phyloP scores from a whole-genome alignment of 2,113 vertebrate genomes.

The Heteronetta atricapilla region DNA sequence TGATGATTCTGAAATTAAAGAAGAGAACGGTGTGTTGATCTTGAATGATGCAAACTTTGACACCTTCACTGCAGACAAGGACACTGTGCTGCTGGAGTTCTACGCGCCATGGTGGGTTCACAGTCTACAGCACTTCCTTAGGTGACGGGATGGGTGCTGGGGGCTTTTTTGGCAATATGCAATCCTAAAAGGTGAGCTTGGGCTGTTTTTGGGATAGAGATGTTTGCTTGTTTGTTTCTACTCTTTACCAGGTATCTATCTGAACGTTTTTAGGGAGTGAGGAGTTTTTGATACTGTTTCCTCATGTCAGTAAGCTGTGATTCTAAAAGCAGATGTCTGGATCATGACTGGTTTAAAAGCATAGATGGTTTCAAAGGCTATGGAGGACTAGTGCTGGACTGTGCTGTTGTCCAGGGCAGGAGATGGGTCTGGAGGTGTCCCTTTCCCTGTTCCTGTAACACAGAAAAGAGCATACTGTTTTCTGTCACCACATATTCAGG shows the following conservation, averaged over 20 bases:
- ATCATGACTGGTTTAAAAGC: neutral
- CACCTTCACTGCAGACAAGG: conserved; percentile 88
- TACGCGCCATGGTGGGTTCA: conserved; percentile 91
- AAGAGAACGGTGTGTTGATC: conserved; percentile 92
- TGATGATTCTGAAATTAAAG: conserved; percentile 84
- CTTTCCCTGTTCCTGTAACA: neutral
- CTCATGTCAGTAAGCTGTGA: neutral
- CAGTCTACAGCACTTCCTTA: fast-evolving
- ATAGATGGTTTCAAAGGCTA: neutral
- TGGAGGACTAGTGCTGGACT: neutral
- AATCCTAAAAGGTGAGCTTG: neutral
- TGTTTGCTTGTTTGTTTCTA: neutral
- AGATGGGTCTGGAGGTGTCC: neutral
- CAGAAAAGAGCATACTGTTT: neutral
- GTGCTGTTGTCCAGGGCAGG: neutral
- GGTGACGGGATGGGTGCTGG: neutral
- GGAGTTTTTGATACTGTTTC: neutral
- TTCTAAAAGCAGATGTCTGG: neutral
- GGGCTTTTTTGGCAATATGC: neutral
- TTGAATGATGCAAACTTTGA: conserved; percentile 91
- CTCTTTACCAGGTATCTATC: neutral
- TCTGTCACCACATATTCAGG: neutral
- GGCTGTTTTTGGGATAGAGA: neutral
- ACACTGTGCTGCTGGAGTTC: conserved; percentile 93
- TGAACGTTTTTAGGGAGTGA: neutral